Percentiles rank a stretch among this genome's conserved stretches.
Evolutionary conservation across 2,797 vertebrate species (phyloP).

Genomic region (Chloroceryle inda): DNA sequence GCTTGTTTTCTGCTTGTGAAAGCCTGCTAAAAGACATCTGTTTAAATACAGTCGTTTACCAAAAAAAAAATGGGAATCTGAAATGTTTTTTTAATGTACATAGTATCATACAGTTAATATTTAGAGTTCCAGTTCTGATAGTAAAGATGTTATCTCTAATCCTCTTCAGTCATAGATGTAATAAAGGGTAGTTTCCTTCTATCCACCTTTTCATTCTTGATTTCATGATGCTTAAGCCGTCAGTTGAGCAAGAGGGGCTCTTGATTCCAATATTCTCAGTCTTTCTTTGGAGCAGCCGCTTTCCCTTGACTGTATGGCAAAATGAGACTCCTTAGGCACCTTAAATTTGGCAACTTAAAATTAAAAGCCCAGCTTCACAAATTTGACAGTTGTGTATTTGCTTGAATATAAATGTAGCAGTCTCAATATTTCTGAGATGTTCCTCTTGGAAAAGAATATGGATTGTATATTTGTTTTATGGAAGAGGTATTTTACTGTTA

Average conservation of each 20-base stretch:
- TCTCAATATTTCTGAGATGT: not conserved
- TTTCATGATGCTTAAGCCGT: not conserved
- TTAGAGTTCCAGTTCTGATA: not conserved
- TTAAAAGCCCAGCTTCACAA: not conserved
- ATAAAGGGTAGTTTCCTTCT: not conserved
- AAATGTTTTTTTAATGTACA: not conserved
- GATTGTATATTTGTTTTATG: not conserved
- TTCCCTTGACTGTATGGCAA: not conserved
- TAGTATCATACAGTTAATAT: not conserved
- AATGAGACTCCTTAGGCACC: not conserved
- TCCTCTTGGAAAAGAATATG: not conserved
- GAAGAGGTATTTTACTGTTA: not conserved
- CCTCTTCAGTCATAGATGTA: not conserved
- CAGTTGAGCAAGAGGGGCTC: not conserved
- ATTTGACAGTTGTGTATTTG: not conserved
- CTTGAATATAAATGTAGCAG: not conserved
- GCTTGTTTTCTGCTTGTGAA: not conserved
- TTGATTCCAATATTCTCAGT: not conserved
- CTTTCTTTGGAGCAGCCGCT: not conserved
- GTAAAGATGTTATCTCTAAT: not conserved
- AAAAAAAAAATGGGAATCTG: not conserved
- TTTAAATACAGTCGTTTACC: not conserved
- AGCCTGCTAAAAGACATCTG: not conserved
- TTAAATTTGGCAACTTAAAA: not conserved
- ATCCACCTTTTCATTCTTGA: not conserved